Conservation (phyloP, 2,888 invertebrate genomes). For the Dione juno region DNA sequence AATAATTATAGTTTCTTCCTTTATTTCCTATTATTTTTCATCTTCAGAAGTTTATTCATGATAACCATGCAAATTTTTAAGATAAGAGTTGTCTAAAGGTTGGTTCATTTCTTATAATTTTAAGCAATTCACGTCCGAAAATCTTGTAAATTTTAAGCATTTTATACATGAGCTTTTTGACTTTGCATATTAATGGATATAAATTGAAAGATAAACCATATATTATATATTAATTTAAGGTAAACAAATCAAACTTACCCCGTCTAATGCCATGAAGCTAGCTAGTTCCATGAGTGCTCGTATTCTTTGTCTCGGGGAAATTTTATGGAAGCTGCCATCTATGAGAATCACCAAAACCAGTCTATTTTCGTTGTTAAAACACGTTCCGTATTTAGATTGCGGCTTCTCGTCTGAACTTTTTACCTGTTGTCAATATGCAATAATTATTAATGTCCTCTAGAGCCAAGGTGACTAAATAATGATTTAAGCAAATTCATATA, state of each 20-base stretch:
- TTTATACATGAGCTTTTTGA: not conserved
- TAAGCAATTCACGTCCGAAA: not conserved
- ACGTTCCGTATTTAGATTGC: slow-evolving; percentile 74
- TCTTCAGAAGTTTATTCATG: too few relatives aligned
- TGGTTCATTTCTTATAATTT: not conserved
- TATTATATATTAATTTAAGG: not conserved
- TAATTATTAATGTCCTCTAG: too few relatives aligned
- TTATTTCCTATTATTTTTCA: too few relatives aligned
- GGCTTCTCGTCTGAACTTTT: slow-evolving; percentile 74
- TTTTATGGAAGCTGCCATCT: slow-evolving; percentile 85
- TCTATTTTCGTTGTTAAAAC: slow-evolving; percentile 64
- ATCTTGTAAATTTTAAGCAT: too few relatives aligned
- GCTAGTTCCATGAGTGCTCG: slow-evolving; percentile 88
- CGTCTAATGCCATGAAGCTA: slow-evolving; percentile 87
- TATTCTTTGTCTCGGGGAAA: slow-evolving; percentile 86
- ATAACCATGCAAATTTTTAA: not conserved
- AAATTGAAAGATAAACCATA: not conserved
- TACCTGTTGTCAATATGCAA: slow-evolving; percentile 56
- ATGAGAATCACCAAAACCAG: slow-evolving; percentile 87
- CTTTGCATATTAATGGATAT: not conserved
- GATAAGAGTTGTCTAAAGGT: not conserved
- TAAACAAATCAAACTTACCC: slow-evolving; percentile 73
- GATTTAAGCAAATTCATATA: too few relatives aligned
- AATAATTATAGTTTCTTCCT: too few relatives aligned
- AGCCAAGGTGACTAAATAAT: too few relatives aligned